Percentiles rank a stretch among this genome's conserved stretches.
Evolutionary conservation across 2,797 vertebrate genomes (phyloP).

Genomic region (Acipenser transmontanus): DNA sequence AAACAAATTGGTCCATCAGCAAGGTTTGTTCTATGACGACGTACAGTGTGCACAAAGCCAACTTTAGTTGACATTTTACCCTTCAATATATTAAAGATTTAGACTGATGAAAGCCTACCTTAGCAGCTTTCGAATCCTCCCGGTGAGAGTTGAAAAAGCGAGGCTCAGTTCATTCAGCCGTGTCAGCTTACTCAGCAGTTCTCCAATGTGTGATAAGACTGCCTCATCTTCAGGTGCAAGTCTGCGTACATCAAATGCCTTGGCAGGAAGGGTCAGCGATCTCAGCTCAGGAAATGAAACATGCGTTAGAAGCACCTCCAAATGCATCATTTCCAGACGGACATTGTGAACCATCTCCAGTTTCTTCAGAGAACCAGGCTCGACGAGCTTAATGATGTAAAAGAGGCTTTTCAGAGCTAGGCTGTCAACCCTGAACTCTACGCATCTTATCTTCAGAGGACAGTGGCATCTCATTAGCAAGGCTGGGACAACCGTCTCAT

Average conservation of each 20-base stretch:
- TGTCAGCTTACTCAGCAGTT: slow-evolving; percentile 65
- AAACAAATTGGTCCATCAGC: too few relatives aligned
- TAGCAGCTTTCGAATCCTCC: slow-evolving; percentile 75
- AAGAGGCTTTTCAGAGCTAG: slow-evolving; percentile 76
- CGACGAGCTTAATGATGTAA: slow-evolving; percentile 67
- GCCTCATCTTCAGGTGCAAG: slow-evolving; percentile 50
- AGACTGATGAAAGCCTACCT: slow-evolving; percentile 57
- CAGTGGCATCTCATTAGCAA: slow-evolving; percentile 59
- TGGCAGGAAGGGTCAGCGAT: slow-evolving; percentile 79
- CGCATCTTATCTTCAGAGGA: slow-evolving; percentile 73
- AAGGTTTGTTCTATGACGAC: too few relatives aligned
- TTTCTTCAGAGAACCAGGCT: slow-evolving; percentile 59
- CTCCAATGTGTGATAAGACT: slow-evolving; percentile 61
- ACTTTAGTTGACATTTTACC: too few relatives aligned
- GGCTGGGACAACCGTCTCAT: slow-evolving; percentile 72
- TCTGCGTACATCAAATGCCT: slow-evolving; percentile 69
- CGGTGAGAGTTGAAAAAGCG: slow-evolving; percentile 82
- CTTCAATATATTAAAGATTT: too few relatives aligned
- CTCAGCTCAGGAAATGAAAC: slow-evolving; percentile 64
- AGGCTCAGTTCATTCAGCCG: slow-evolving; percentile 74
- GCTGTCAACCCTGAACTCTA: slow-evolving; percentile 75
- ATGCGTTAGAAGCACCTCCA: slow-evolving; percentile 74
- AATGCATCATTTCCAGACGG: slow-evolving; percentile 73
- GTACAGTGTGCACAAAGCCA: too few relatives aligned
- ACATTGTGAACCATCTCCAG: slow-evolving; percentile 91